A percentile compares a stretch with the other conserved stretches of the same genome.
Evolutionary conservation across 2,797 vertebrate genomes (phyloP).

Genomic region (Fistularia commersonii): DNA sequence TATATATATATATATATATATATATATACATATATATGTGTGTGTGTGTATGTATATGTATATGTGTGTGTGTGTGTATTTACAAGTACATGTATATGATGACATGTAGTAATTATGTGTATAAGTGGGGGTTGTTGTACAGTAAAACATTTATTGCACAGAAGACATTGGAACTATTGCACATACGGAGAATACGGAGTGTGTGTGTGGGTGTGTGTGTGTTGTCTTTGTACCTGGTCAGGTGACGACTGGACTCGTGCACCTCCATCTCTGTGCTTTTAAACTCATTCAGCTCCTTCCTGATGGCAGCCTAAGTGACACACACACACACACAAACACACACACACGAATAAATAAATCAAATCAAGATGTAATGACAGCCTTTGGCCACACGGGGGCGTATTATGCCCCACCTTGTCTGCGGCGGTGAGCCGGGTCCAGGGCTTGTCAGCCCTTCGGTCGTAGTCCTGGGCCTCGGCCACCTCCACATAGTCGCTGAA

Average conservation of each 20-base stretch:
- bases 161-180: too few relatives aligned
- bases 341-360: not conserved
- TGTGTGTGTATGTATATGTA: too few relatives aligned
- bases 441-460: conserved; percentile 94
- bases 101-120: too few relatives aligned
- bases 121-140: too few relatives aligned
- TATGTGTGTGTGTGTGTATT: too few relatives aligned
- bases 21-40: too few relatives aligned
- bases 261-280: conserved; percentile 99
- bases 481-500: conserved; percentile 98
- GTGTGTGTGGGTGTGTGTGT: not conserved
- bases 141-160: too few relatives aligned
- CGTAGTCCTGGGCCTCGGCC: conserved; percentile 95
- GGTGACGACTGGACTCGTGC: conserved; percentile 95
- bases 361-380: not conserved
- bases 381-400: not conserved
- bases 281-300: conserved; percentile 98
- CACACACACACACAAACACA: conserved; percentile 13
- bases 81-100: too few relatives aligned
- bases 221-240: conserved; percentile 84
- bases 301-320: conserved; percentile 89
- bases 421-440: conserved; percentile 96
- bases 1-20: too few relatives aligned
- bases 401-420: conserved; percentile 80
- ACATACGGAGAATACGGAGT: not conserved